Percentiles rank a stretch among this genome's conserved stretches.
Evolutionary conservation across 2,888 invertebrate genomes (phyloP).

Genomic region (Hydraecia micacea): DNA sequence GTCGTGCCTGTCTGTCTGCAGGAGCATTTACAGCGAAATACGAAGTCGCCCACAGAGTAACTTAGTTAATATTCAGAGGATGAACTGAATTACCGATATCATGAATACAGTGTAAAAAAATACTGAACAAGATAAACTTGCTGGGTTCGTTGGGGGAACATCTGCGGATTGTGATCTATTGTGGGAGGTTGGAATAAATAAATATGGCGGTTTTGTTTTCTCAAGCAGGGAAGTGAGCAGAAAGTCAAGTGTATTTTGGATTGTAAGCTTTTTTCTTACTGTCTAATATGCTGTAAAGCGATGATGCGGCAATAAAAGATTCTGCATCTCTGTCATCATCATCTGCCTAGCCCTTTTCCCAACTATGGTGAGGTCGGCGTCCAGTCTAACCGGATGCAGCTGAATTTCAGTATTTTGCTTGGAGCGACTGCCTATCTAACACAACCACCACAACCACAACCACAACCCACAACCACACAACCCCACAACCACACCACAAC

Average conservation of each 20-base stretch:
- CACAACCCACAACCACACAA: too few species aligned
- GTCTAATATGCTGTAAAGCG: too few species aligned
- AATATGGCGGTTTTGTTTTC: neutral
- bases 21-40: neutral
- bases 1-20: neutral
- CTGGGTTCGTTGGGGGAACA: conserved; percentile 23
- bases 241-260: neutral
- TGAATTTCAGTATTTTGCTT: too few species aligned
- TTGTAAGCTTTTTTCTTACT: too few species aligned
- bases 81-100: conserved; percentile 53
- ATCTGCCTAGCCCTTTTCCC: too few species aligned
- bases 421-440: too few species aligned
- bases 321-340: too few species aligned
- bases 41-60: conserved; percentile 24
- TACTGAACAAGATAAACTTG: conserved; percentile 33
- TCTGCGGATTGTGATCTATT: conserved; percentile 51
- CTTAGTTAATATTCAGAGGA: conserved; percentile 48
- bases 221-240: neutral
- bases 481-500: too few species aligned
- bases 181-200: neutral
- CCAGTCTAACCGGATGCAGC: too few species aligned
- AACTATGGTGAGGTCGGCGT: too few species aligned
- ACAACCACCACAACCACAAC: too few species aligned
- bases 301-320: too few species aligned
- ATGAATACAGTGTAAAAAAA: conserved; percentile 45